Percentiles rank a stretch among this genome's conserved stretches.
Conservation (phyloP, 2,888 invertebrate genomes). For the Lampropteryx suffumata region DNA sequence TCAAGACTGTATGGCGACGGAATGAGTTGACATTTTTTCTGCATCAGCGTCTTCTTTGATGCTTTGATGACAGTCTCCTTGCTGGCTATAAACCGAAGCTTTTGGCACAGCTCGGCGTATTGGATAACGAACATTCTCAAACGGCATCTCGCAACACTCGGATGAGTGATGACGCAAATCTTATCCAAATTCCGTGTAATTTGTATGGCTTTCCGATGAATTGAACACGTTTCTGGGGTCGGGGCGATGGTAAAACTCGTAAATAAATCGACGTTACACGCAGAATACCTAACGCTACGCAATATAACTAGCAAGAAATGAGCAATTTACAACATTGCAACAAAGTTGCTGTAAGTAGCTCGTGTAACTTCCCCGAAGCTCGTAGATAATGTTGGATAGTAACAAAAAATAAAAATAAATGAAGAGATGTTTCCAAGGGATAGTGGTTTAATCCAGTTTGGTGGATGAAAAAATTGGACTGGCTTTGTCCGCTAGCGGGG, state of each 20-base stretch:
- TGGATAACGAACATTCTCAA: slow-evolving; percentile 21
- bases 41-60: slow-evolving; percentile 9
- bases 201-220: slow-evolving; percentile 16
- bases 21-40: slow-evolving; percentile 20
- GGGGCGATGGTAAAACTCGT: slow-evolving; percentile 7
- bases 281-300: slow-evolving; percentile 10
- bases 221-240: slow-evolving; percentile 8
- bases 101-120: slow-evolving; percentile 23
- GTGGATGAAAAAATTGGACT: slow-evolving; percentile 36
- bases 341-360: slow-evolving; percentile 23
- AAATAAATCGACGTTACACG: slow-evolving; percentile 11
- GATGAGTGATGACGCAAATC: slow-evolving; percentile 19
- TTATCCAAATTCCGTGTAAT: slow-evolving; percentile 17
- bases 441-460: slow-evolving; percentile 41
- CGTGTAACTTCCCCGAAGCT: slow-evolving; percentile 34
- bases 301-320: slow-evolving; percentile 27
- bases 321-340: slow-evolving; percentile 23
- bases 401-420: slow-evolving; percentile 36
- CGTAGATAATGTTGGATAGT: slow-evolving; percentile 36
- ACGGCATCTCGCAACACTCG: slow-evolving; percentile 12
- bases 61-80: slow-evolving; percentile 17
- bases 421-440: slow-evolving; percentile 34
- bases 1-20: slow-evolving; percentile 27
- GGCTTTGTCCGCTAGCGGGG: slow-evolving; percentile 33
- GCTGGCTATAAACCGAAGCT: slow-evolving; percentile 20